Evolutionary conservation across 2,113 vertebrate species (phyloP), one percentile per base, ranked within the genome.

Genomic region (Cariama cristata): DNA sequence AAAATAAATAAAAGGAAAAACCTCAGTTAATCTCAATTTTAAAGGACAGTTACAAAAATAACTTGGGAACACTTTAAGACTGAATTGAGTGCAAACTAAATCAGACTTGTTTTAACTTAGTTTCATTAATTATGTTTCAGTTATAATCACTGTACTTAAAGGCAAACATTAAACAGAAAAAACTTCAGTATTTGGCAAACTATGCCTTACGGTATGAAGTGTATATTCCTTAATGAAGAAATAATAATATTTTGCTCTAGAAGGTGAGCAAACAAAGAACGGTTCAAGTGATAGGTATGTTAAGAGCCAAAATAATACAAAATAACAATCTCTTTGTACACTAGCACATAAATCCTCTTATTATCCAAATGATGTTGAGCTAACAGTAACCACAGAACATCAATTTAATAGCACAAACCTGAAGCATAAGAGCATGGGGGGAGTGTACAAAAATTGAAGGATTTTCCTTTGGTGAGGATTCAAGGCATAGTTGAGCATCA

Each of bases 401-500:
- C 4, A 75, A 12, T 33, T 50, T 45, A 79, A 38, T 14, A 79
- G 44, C 40, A 98, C 99, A 75, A 67, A 99, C 99, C 99, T 99
- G 99, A 77, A 99, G 98, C 99, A 99, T 99, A 90, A 99, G 98
- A 12, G 99, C 99, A 86, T 99, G 99, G 6, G 99, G 99, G 3
- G 99, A 99, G 95, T 99, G 99, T 94, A 99, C 99, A 93, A 99
- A 99, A 98, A 99, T 99, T 3, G 99, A 99, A 67, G 99, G 88
- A 60, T 99, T 99, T 98, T 99, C 99, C 98, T 99, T 99, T 96
- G 99, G 99, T 83, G 99, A 99, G 21, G 99, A 99, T 97, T 99
- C 99, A 95, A 99, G 98, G 98, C 99, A 99, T 13, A 99, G 98
- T 86, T 99, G 99, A 45, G 99, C 99, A 60, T 99, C 99, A 1